These are phyloP conservation scores for Larimichthys crocea DNA, from an alignment of 2,113 vertebrate genomes.

Conservation along the genomic window DNA sequence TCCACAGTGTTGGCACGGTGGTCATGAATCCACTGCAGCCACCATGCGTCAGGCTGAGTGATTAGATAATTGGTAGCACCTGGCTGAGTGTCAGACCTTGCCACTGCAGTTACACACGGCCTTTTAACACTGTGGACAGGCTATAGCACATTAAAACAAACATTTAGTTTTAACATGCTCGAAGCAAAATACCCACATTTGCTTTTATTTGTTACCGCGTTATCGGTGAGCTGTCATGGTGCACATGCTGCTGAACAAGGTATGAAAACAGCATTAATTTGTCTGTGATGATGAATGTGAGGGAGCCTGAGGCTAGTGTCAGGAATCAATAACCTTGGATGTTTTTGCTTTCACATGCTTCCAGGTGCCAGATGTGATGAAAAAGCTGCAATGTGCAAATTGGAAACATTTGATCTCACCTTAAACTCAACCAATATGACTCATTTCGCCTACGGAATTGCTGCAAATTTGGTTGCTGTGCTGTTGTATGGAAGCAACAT, in stretches of 20 bases:
- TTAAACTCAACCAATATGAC: conserved; percentile 72
- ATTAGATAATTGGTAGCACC: conserved; percentile 71
- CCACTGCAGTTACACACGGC: not conserved
- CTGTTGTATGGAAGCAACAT: conserved; percentile 91
- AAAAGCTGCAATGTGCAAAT: not conserved
- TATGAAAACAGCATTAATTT: not conserved
- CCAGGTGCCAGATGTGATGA: not conserved
- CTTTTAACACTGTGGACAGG: conserved; percentile 1
- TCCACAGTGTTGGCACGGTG: too few relatives aligned
- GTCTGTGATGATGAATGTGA: not conserved
- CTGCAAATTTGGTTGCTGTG: conserved; percentile 83
- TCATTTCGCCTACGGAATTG: conserved; percentile 82
- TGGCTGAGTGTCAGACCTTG: conserved; percentile 8
- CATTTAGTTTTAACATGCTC: conserved; percentile 36
- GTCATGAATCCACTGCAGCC: not conserved
- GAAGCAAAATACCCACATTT: not conserved
- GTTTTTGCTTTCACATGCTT: not conserved
- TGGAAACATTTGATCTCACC: not conserved
- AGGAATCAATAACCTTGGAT: not conserved
- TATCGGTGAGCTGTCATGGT: conserved; percentile 42
- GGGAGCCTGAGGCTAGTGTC: not conserved
- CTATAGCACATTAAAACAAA: not conserved
- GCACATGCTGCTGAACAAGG: conserved; percentile 16
- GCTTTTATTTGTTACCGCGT: conserved; percentile 19
- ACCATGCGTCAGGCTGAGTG: not conserved